Evolutionary conservation across 2,797 vertebrate species (phyloP).

Genomic region (Lagocephalus sceleratus): DNA sequence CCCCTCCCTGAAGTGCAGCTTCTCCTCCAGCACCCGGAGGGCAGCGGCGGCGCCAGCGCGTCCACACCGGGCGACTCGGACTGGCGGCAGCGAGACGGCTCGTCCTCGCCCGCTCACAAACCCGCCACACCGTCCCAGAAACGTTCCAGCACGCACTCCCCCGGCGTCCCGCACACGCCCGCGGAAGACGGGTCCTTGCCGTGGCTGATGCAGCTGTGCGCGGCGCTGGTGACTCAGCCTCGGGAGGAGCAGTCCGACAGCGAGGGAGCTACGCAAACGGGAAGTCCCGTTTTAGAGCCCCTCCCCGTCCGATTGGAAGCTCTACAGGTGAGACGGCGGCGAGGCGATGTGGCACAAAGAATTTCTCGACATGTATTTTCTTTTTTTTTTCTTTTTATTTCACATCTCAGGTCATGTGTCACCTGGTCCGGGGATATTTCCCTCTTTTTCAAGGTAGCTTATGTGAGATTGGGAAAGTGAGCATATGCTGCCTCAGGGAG

Average conservation of each 20-base stretch:
- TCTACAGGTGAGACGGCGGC: conserved; percentile 81
- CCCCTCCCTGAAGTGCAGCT: conserved; percentile 90
- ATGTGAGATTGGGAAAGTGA: conserved; percentile 86
- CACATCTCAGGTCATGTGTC: conserved; percentile 83
- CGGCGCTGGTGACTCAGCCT: conserved; percentile 81
- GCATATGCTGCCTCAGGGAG: conserved; percentile 87
- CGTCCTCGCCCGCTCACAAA: conserved; percentile 33
- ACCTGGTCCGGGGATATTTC: conserved; percentile 92
- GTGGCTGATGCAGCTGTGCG: conserved; percentile 88
- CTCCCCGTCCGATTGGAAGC: conserved; percentile 90
- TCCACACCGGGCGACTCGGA: conserved; percentile 65
- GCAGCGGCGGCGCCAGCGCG: conserved; percentile 46
- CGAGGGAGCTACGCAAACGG: conserved; percentile 52
- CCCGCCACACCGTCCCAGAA: conserved; percentile 21
- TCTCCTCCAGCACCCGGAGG: conserved; percentile 85
- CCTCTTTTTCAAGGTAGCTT: conserved; percentile 79
- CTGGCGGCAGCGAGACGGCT: conserved; percentile 67
- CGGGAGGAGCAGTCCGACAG: conserved; percentile 84
- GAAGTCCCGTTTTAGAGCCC: conserved; percentile 75
- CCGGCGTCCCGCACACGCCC: conserved; percentile 45
- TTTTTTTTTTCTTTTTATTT: background rate
- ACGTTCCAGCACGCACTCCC: conserved; percentile 38
- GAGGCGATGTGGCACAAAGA: background rate
- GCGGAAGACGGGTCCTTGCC: conserved; percentile 64
- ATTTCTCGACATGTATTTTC: background rate